phyloP scores from a whole-genome alignment of 2,113 vertebrate genomes.

The Nothobranchius furzeri region DNA sequence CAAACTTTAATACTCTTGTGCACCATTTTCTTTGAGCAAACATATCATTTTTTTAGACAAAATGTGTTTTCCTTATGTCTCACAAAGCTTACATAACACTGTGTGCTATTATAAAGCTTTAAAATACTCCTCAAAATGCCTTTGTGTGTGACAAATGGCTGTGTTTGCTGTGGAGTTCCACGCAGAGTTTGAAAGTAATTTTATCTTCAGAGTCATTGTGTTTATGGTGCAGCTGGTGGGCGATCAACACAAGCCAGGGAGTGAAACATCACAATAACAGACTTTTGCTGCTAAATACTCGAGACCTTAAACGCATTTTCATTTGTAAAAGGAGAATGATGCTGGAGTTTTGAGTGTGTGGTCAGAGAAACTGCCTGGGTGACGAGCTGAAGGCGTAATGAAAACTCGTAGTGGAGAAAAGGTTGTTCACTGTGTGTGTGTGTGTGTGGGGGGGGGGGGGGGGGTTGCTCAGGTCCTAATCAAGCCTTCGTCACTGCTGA shows the following conservation, averaged over 20 bases:
- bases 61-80: not conserved
- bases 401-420: conserved; percentile 36
- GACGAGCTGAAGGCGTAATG: conserved; percentile 40
- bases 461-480: conserved; percentile 45
- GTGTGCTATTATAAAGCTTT: conserved; percentile 7
- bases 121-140: conserved; percentile 18
- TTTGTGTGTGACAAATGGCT: conserved; percentile 18
- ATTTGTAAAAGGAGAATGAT: not conserved
- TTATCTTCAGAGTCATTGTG: conserved; percentile 25
- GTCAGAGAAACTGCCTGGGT: conserved; percentile 35
- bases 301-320: not conserved
- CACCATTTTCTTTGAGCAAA: not conserved
- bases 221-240: conserved; percentile 33
- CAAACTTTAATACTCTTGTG: conserved; percentile 2
- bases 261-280: conserved; percentile 8
- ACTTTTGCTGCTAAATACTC: not conserved
- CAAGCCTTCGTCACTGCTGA: conserved; percentile 59
- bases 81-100: conserved; percentile 1
- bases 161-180: conserved; percentile 7
- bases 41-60: not conserved
- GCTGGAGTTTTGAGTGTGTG: conserved; percentile 27
- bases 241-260: conserved; percentile 35
- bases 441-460: not conserved
- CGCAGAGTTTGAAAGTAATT: conserved; percentile 35
- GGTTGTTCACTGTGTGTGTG: conserved; percentile 24